A percentile compares a stretch with the other conserved stretches of the same genome.
Evolutionary conservation across 2,888 invertebrate species (phyloP).

Genomic region (Hydroisotoma schaefferi): DNA sequence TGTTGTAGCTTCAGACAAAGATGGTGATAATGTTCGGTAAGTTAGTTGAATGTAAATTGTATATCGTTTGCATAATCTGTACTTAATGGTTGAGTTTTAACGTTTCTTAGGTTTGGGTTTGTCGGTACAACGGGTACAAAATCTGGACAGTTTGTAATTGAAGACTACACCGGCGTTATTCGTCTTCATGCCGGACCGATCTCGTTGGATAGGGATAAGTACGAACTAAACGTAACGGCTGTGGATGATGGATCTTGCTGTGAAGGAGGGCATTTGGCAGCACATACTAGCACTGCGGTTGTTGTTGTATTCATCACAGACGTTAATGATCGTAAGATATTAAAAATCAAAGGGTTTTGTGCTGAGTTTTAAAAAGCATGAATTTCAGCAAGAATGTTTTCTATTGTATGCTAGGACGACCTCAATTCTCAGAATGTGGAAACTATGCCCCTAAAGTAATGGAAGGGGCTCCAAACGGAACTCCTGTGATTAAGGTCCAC

Average conservation of each 20-base stretch:
- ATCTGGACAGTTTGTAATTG: conserved; percentile 90
- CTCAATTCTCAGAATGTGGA: conserved; percentile 88
- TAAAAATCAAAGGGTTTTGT: background rate
- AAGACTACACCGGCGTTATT: conserved; percentile 91
- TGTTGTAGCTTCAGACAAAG: conserved; percentile 94
- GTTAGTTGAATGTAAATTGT: conserved; percentile 53
- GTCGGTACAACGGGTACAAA: conserved; percentile 80
- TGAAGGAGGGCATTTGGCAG: conserved; percentile 77
- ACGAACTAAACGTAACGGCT: conserved; percentile 93
- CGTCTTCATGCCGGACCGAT: conserved; percentile 82
- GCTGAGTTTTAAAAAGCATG: background rate
- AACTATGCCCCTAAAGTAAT: conserved; percentile 91
- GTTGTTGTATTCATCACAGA: conserved; percentile 96
- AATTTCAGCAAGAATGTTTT: background rate
- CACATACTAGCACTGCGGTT: conserved; percentile 89
- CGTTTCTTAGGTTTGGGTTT: conserved; percentile 57
- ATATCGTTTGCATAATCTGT: background rate
- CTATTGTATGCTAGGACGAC: conserved; percentile 74
- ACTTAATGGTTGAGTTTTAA: conserved; percentile 9
- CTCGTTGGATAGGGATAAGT: conserved; percentile 84
- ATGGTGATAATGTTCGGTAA: conserved; percentile 92
- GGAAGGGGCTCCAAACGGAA: conserved; percentile 90
- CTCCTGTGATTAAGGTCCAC: conserved; percentile 81
- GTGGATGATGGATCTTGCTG: conserved; percentile 98
- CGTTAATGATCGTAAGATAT: conserved; percentile 88